Evolutionary conservation across 2,113 vertebrate genomes (phyloP), one percentile per base, ranked within the genome.

Genomic region (Podarcis raffonei): DNA sequence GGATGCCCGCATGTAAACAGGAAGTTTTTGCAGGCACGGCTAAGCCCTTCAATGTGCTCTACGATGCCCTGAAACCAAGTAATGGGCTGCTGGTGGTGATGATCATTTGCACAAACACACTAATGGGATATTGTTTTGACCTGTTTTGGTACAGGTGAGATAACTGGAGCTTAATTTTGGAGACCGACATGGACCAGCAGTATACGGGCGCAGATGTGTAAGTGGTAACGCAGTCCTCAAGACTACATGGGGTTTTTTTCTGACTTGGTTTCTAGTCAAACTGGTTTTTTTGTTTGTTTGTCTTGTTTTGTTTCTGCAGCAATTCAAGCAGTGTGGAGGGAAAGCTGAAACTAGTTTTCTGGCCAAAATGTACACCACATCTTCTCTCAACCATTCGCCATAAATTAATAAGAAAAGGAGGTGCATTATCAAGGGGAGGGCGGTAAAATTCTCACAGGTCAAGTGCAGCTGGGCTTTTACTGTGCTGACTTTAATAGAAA

Each of bases 1-100:
- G 96, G 94, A 95, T 95, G 89, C 87, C 11, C 1, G 3, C 72
- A 68, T 85, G 93, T 98, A 97, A 98, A 98, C 97, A 98, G 97
- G 98, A 98, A 97, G 93, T 89, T 69, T 74, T 80, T 83, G 84
- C 94, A 89, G 92, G 92, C 92, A 87, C 72, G 88, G 90, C 90
- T 89, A 87, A 91, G 69, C 90, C 90, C 81, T 90, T 85, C 69
- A 85, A 79, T 86, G 85, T 68, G 1, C 0, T 53, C n/a, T 0
- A 2, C 66, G 82, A 79, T 2, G 77, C 85, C 79, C 53, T 91
- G 66, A 87, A 83, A 48, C 82, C 82, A 87, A 87, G 94, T 84
- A 89, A 68, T 37, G 30, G 0, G 0, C 48, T 69, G 71, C 12
- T 53, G 13, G 18, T 65, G 81, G 23, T 18, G 48, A 4, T 5